Percentiles rank a stretch among this genome's conserved stretches.
Evolutionary conservation across 53 echinoderm and acorn worm genomes (phyloP).

Genomic region (Hippasteria phrygiana): DNA sequence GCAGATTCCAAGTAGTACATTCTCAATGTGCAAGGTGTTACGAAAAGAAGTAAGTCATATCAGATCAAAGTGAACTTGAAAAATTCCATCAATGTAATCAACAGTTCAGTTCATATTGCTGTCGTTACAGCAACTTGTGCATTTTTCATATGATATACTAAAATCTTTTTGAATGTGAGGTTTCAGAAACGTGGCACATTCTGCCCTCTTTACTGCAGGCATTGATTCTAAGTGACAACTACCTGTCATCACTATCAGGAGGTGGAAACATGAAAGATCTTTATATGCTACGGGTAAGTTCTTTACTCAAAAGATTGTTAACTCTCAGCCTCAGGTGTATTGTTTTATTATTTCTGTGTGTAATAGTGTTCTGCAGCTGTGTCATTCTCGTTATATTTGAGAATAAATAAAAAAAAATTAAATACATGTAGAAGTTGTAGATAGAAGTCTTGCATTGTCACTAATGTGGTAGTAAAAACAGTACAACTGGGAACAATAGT

Average conservation of each 20-base stretch:
- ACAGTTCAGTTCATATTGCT: no score
- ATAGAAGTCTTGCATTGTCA: no score
- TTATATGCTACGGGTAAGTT: constrained; percentile 71
- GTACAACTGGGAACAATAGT: no score
- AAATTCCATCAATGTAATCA: not conserved
- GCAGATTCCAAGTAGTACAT: constrained; percentile 82
- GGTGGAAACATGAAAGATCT: constrained; percentile 86
- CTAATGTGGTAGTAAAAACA: no score
- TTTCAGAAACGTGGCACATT: not conserved
- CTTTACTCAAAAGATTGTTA: not conserved
- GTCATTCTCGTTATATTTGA: no score
- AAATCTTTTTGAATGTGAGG: not conserved
- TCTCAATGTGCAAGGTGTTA: constrained; percentile 84
- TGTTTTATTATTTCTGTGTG: no score
- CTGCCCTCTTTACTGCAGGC: constrained; percentile 51
- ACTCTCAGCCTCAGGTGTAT: not conserved
- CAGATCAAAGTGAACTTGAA: not conserved
- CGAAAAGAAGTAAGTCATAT: constrained; percentile 81
- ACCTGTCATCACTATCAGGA: constrained; percentile 76
- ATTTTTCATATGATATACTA: no score
- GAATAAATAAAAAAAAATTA: no score
- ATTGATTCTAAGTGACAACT: constrained; percentile 79
- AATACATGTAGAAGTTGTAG: no score
- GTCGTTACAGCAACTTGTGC: no score
- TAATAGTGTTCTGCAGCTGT: no score